Conservation (phyloP, 1,140 invertebrate genomes). For the Philotrypesis tridentata region DNA sequence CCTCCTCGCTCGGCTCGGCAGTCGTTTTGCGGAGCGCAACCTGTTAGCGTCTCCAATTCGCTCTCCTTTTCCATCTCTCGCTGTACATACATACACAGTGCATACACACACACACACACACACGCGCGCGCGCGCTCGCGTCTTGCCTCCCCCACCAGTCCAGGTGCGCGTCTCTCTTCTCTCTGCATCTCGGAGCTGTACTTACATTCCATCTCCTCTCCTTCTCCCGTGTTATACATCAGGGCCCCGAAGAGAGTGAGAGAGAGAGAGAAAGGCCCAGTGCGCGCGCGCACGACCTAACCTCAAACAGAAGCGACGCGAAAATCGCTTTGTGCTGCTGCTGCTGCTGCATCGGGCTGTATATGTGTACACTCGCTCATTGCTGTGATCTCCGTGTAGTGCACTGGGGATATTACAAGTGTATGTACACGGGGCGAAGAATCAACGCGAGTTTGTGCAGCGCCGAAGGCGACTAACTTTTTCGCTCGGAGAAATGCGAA, state of each 20-base stretch:
- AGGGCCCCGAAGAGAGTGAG: background rate
- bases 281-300: constrained; percentile 7
- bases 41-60: constrained; percentile 49
- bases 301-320: constrained; percentile 29
- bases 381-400: too few species aligned
- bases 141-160: background rate
- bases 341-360: background rate
- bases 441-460: background rate
- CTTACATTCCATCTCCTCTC: background rate
- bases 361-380: too few species aligned
- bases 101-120: too few species aligned
- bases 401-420: background rate
- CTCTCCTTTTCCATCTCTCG: background rate
- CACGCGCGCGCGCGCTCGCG: too few species aligned
- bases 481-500: constrained; percentile 47
- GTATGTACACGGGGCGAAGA: too few species aligned
- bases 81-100: background rate
- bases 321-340: background rate
- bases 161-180: constrained; percentile 8
- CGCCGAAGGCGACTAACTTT: background rate
- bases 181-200: background rate
- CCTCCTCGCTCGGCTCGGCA: constrained; percentile 47
- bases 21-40: constrained; percentile 64
- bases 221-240: background rate
- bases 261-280: background rate